phyloP scores from a whole-genome alignment of 2,113 vertebrate genomes.

The Lipophrys pholis region DNA sequence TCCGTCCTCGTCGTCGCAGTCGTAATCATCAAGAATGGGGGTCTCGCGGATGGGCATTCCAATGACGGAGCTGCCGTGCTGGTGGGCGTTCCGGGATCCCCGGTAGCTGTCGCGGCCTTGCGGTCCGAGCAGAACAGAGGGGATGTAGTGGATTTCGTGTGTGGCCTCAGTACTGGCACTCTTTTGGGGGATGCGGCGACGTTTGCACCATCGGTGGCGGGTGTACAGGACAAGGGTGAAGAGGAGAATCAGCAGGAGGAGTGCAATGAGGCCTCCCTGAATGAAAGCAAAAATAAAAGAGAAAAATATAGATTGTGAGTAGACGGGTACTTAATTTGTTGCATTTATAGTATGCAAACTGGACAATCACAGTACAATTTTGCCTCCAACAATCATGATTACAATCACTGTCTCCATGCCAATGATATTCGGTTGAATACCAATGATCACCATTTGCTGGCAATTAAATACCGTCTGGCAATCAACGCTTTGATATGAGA shows the following conservation, averaged over 20 bases:
- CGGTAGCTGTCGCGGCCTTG: slow-evolving; percentile 93
- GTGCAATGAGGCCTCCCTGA: slow-evolving; percentile 95
- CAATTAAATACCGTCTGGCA: slow-evolving; percentile 38
- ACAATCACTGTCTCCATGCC: slow-evolving; percentile 21
- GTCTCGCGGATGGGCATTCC: slow-evolving; percentile 97
- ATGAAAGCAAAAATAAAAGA: slow-evolving; percentile 18
- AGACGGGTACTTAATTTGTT: not conserved
- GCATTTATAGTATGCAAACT: not conserved
- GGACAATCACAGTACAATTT: slow-evolving; percentile 6
- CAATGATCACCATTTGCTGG: slow-evolving; percentile 43
- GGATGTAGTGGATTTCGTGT: slow-evolving; percentile 99
- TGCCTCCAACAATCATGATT: slow-evolving; percentile 35
- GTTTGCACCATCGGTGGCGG: slow-evolving; percentile 95
- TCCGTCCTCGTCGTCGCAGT: slow-evolving; percentile 92
- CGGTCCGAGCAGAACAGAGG: slow-evolving; percentile 93
- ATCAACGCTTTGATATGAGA: slow-evolving; percentile 35
- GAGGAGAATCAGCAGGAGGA: slow-evolving; percentile 93
- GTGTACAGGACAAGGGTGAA: slow-evolving; percentile 95
- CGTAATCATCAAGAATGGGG: slow-evolving; percentile 95
- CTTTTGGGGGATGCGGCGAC: slow-evolving; percentile 93
- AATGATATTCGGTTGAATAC: slow-evolving; percentile 38
- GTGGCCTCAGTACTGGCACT: slow-evolving; percentile 98
- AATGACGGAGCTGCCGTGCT: slow-evolving; percentile 92
- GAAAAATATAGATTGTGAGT: not conserved
- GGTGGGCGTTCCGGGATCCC: slow-evolving; percentile 85